Evolutionary conservation across 1,140 invertebrate genomes (phyloP), one percentile per base, ranked within the genome.

Genomic region (Charaxes varanes): DNA sequence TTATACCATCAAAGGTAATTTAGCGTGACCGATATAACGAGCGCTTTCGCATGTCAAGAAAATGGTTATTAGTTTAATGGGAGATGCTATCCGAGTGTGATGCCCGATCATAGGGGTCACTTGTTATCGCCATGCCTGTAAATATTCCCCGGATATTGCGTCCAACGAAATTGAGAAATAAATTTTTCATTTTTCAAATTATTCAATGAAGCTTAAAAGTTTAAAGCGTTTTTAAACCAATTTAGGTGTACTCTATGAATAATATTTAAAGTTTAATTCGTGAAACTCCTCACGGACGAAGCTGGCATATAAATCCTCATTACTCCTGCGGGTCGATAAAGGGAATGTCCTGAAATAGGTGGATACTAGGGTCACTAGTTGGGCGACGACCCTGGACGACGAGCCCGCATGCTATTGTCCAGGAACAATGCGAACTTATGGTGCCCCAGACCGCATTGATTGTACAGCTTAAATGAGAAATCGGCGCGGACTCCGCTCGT

Each of bases 71-170:
- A 77, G 48, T 53, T 52, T 53, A 63, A 76, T 64, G 57, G 48
- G 22, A 30, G 68, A 74, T 74, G 62, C 34, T 74, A 78, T 78
- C 70, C 31, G 28, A 34, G 54, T 43, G 44, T 48, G 45, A 48
- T 44, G 34, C 42, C 44, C 18, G 51, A 63, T 57, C 56, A 76
- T 78, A 70, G 63, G 73, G 70, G 73, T 63, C 59, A 65, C 70
- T 70, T 68, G 69, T 68, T 69, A 61, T 60, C 18, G 28, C 28
- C 28, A 31, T 7, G 11, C 16, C 1, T n/a, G n/a, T n/a, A n/a
- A n/a, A n/a, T n/a, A n/a, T n/a, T n/a, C n/a, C n/a, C n/a, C n/a
- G n/a, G n/a, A n/a, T n/a, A n/a, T n/a, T n/a, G n/a, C n/a, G n/a
- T n/a, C n/a, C n/a, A n/a, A n/a, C n/a, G n/a, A n/a, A n/a, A n/a